A percentile compares a stretch with the other conserved stretches of the same genome.
Evolutionary conservation across 1,140 invertebrate species (phyloP).

Genomic region (Phortica variegata): DNA sequence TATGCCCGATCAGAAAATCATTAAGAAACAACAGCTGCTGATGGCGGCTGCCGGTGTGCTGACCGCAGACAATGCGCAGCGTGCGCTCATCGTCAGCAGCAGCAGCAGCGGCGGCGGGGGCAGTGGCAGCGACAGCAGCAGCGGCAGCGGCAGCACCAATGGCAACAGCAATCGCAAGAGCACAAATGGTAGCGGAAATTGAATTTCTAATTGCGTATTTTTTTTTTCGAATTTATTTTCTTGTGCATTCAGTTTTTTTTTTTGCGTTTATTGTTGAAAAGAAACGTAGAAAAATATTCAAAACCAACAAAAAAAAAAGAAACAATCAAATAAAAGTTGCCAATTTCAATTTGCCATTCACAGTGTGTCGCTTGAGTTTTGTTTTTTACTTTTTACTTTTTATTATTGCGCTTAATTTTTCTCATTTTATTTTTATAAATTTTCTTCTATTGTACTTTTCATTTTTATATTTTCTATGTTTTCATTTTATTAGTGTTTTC

Average conservation of each 20-base stretch:
- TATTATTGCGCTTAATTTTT: constrained; percentile 33
- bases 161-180: constrained; percentile 11
- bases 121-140: not conserved
- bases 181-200: constrained; percentile 38
- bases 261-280: no score
- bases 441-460: constrained; percentile 25
- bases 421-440: constrained; percentile 36
- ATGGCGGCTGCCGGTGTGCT: constrained; percentile 44
- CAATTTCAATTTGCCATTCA: not conserved
- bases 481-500: constrained; percentile 16
- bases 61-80: constrained; percentile 14
- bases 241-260: constrained; percentile 1
- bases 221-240: not conserved
- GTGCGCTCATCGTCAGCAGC: not conserved
- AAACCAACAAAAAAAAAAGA: no score
- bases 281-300: no score
- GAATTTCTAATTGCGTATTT: constrained; percentile 1
- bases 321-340: not conserved
- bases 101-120: constrained; percentile 3
- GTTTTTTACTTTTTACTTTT: constrained; percentile 8
- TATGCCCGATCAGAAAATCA: constrained; percentile 46
- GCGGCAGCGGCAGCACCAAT: constrained; percentile 11
- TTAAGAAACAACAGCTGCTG: constrained; percentile 45
- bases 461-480: constrained; percentile 17
- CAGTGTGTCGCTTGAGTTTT: not conserved